These are phyloP conservation scores for Gibbula magus DNA, from an alignment of 2,888 invertebrate species.

Conservation along the genomic window DNA sequence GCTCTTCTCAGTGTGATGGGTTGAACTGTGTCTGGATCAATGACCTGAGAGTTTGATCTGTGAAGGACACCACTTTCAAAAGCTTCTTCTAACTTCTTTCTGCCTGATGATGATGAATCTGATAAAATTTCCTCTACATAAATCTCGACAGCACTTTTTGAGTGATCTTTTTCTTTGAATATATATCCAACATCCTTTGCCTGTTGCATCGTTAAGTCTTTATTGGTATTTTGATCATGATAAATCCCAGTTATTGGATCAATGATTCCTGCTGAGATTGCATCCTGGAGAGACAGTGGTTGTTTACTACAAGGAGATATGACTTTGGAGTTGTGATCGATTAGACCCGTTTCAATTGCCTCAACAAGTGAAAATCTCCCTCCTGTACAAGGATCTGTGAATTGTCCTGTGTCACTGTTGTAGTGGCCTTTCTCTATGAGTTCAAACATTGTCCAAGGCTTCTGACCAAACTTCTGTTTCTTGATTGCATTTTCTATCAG, in stretches of 20 bases:
- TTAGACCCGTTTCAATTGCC: slow-evolving; percentile 87
- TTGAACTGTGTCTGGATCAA: slow-evolving; percentile 68
- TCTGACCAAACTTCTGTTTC: slow-evolving; percentile 45
- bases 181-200: slow-evolving; percentile 46
- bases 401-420: slow-evolving; percentile 80
- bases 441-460: slow-evolving; percentile 56
- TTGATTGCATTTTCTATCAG: slow-evolving; percentile 52
- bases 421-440: slow-evolving; percentile 66
- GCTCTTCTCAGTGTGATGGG: slow-evolving; percentile 65
- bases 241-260: slow-evolving; percentile 73
- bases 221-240: slow-evolving; percentile 78
- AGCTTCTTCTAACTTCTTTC: slow-evolving; percentile 61
- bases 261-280: slow-evolving; percentile 78
- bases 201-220: slow-evolving; percentile 80
- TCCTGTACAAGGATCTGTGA: slow-evolving; percentile 89
- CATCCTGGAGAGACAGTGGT: slow-evolving; percentile 88
- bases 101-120: slow-evolving; percentile 53
- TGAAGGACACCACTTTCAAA: slow-evolving; percentile 65
- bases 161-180: slow-evolving; percentile 40
- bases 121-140: slow-evolving; percentile 64
- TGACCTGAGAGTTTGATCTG: slow-evolving; percentile 66
- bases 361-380: slow-evolving; percentile 86
- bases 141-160: slow-evolving; percentile 61
- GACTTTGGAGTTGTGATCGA: slow-evolving; percentile 45
- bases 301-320: slow-evolving; percentile 58